Conservation (phyloP, 1,140 invertebrate species). For the Scaptomyza montana region DNA sequence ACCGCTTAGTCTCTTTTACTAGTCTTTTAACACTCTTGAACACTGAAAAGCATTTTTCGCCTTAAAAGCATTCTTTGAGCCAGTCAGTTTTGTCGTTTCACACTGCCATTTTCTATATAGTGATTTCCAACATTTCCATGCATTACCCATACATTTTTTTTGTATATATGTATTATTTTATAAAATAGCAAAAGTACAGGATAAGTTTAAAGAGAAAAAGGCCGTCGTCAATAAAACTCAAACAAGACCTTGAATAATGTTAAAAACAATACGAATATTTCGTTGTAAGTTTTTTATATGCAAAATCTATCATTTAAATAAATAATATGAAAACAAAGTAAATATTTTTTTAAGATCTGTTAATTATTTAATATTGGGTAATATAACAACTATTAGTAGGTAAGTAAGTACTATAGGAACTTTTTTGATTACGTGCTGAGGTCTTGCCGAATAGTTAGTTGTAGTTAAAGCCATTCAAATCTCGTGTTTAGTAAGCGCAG, state of each 20-base stretch:
- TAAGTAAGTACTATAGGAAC: slow-evolving; percentile 33
- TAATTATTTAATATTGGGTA: slow-evolving; percentile 11
- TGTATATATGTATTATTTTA: slow-evolving; percentile 81
- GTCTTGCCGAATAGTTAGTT: slow-evolving; percentile 8
- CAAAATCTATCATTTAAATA: slow-evolving; percentile 65
- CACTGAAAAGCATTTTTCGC: slow-evolving; percentile 15
- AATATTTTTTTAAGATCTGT: slow-evolving; percentile 16
- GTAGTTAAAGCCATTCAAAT: slow-evolving; percentile 7
- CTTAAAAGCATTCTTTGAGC: slow-evolving; percentile 35
- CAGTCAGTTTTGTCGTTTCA: slow-evolving; percentile 58
- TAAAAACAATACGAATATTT: slow-evolving; percentile 37
- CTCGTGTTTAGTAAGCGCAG: slow-evolving; percentile 3
- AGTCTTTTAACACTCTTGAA: slow-evolving; percentile 53
- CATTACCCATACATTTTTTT: slow-evolving; percentile 61
- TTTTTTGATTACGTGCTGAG: slow-evolving; percentile 24
- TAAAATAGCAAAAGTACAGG: slow-evolving; percentile 75
- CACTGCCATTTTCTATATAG: slow-evolving; percentile 62
- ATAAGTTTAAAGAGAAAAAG: slow-evolving; percentile 57
- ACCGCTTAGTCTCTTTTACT: slow-evolving; percentile 59
- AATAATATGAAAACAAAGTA: slow-evolving; percentile 39
- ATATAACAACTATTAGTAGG: background rate
- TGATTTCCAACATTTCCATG: slow-evolving; percentile 62
- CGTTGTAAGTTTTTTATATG: slow-evolving; percentile 70
- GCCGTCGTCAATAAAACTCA: background rate
- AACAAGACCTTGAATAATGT: slow-evolving; percentile 36